Evolutionary conservation across 1,140 invertebrate genomes (phyloP), one percentile per base, ranked within the genome.

Genomic region (Drosophila mayri): DNA sequence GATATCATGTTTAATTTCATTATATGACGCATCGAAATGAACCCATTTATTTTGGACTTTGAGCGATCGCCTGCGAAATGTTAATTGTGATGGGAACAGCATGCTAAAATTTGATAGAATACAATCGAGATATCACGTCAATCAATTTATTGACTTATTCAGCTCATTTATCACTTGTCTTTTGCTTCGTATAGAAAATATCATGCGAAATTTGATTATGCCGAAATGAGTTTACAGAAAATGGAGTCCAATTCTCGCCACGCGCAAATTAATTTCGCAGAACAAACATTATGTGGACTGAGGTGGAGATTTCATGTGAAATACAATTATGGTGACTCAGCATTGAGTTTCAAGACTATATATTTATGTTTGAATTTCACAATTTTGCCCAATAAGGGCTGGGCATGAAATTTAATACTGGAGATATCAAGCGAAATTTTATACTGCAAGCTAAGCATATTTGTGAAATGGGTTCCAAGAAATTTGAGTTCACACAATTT

Each of bases 1-100:
- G 65, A 72, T 72, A 72, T 38, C 66, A 50, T 72, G 70, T 46
- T 25, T 30, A 60, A 60, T 72, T 70, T 50, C 20, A 38, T 41
- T 71, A 7, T 11, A 16, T 72, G 68, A 72, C 16, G 49, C 52
- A 72, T 49, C 54, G 22, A 10, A 20, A 66, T 22, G 9, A 11
- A 10, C 22, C 20, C 14, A 49, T 40, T 57, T 35, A 57, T 57
- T 18, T 47, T 40, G 18, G 28, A 68, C 50, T 57, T 38, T 38
- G 20, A 59, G 14, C 46, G 43, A 54, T 60, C 37, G 38, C 28
- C 25, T 46, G 28, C 44, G 4, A 22, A 49, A 40, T 37, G 41
- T 37, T 30, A 2, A 40, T 16, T 32, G 10, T 40, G 11, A 49
- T 40, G 20, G 1, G 35, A 16, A 16, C 25, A 22, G 16, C 52